phyloP scores from a whole-genome alignment of 1,140 invertebrate genomes.

The Geopemphigus sp. region DNA sequence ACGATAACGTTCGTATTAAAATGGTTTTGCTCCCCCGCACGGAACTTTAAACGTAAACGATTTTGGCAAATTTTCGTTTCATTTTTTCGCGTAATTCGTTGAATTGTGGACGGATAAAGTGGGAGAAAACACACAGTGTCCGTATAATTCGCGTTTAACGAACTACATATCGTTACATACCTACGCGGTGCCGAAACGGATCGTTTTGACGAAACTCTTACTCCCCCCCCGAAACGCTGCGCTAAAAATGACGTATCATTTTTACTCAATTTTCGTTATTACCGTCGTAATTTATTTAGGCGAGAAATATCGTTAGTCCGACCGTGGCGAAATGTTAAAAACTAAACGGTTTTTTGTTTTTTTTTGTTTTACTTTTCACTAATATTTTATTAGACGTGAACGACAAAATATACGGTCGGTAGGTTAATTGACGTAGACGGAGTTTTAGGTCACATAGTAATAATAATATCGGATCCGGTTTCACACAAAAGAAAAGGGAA shows the following conservation, averaged over 20 bases:
- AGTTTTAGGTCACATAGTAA: neutral
- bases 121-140: neutral
- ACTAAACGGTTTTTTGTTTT: no score
- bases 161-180: neutral
- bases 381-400: neutral
- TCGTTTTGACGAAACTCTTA: neutral
- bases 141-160: neutral
- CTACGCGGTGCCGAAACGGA: no score
- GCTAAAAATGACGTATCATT: neutral
- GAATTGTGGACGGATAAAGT: no score
- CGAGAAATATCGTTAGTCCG: no score
- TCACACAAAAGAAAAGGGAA: neutral
- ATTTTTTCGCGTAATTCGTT: no score
- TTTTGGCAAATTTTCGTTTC: no score
- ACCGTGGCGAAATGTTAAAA: no score
- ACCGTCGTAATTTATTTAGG: neutral
- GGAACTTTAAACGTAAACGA: no score
- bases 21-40: neutral
- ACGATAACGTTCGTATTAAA: neutral
- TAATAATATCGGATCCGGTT: constrained; percentile 6
- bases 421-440: no score
- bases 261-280: neutral
- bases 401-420: neutral
- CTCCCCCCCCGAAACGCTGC: neutral
- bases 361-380: neutral